Evolutionary conservation across 2,888 invertebrate genomes (phyloP).

Genomic region (Tachystola acroxantha): DNA sequence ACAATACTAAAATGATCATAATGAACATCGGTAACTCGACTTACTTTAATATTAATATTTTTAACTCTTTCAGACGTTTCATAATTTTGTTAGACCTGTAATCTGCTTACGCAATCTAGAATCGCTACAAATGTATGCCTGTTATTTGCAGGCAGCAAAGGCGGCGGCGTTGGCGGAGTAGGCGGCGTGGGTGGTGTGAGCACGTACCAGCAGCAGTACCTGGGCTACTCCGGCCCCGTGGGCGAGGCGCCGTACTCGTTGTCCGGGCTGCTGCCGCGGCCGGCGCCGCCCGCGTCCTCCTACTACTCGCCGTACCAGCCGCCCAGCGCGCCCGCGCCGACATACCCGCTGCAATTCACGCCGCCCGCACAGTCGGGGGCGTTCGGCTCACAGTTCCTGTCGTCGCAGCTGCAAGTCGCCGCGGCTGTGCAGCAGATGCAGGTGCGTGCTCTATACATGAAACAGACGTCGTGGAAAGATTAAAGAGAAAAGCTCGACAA

Average conservation of each 20-base stretch:
- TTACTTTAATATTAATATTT: too few relatives aligned
- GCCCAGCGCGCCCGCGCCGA: slow-evolving; percentile 77
- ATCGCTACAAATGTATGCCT: too few relatives aligned
- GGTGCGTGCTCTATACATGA: slow-evolving; percentile 38
- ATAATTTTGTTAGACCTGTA: too few relatives aligned
- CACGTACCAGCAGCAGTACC: slow-evolving; percentile 71
- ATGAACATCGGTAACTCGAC: too few relatives aligned
- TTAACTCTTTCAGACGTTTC: too few relatives aligned
- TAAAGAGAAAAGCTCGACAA: too few relatives aligned
- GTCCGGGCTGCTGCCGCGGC: slow-evolving; percentile 63
- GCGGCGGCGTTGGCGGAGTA: slow-evolving; percentile 55
- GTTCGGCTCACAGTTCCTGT: slow-evolving; percentile 65
- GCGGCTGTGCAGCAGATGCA: slow-evolving; percentile 73
- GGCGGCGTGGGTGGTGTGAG: slow-evolving; percentile 66
- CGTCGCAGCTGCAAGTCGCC: slow-evolving; percentile 66
- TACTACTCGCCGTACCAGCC: slow-evolving; percentile 73
- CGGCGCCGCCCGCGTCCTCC: slow-evolving; percentile 66
- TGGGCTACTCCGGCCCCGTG: slow-evolving; percentile 66
- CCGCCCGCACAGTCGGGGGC: slow-evolving; percentile 77
- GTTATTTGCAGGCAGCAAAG: slow-evolving; percentile 61
- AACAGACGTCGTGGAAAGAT: too few relatives aligned
- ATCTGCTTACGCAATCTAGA: too few relatives aligned
- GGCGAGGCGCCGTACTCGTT: slow-evolving; percentile 67
- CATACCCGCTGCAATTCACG: slow-evolving; percentile 80
- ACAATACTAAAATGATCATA: too few relatives aligned